Conservation (phyloP, 1,140 invertebrate genomes). For the Ericerus pela region DNA sequence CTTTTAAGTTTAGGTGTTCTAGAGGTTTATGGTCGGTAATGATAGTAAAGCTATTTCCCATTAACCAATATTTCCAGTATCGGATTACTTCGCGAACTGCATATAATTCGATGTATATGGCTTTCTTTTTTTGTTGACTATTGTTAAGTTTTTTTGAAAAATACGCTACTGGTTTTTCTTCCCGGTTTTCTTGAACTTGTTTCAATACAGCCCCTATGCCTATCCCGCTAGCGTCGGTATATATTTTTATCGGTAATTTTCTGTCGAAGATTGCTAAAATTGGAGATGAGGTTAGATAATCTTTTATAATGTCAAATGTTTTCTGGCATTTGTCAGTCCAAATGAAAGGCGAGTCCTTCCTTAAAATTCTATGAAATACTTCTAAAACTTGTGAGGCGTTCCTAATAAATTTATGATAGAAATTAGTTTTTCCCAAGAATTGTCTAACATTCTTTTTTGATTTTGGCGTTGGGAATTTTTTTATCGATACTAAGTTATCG, state of each 20-base stretch:
- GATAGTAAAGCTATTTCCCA: slow-evolving; percentile 28
- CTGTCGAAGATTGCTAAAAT: slow-evolving; percentile 27
- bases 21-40: slow-evolving; percentile 31
- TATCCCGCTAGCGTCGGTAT: slow-evolving; percentile 26
- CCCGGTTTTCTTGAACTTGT: slow-evolving; percentile 23
- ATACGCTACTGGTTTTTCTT: slow-evolving; percentile 23
- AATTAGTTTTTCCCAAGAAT: no score
- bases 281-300: no score
- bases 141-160: slow-evolving; percentile 28
- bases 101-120: slow-evolving; percentile 28
- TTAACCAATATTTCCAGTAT: slow-evolving; percentile 31
- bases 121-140: slow-evolving; percentile 27
- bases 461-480: no score
- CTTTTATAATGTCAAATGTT: no score
- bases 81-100: slow-evolving; percentile 31
- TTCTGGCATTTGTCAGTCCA: no score
- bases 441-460: no score
- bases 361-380: no score
- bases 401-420: no score
- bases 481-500: no score
- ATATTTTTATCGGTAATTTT: slow-evolving; percentile 27
- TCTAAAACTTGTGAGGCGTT: no score
- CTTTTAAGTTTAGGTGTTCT: slow-evolving; percentile 30
- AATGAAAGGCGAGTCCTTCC: no score
- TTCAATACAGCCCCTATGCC: slow-evolving; percentile 30